These are phyloP conservation scores for Tamias sibiricus DNA, from an alignment of 2,113 vertebrate species.

Conservation along the genomic window DNA sequence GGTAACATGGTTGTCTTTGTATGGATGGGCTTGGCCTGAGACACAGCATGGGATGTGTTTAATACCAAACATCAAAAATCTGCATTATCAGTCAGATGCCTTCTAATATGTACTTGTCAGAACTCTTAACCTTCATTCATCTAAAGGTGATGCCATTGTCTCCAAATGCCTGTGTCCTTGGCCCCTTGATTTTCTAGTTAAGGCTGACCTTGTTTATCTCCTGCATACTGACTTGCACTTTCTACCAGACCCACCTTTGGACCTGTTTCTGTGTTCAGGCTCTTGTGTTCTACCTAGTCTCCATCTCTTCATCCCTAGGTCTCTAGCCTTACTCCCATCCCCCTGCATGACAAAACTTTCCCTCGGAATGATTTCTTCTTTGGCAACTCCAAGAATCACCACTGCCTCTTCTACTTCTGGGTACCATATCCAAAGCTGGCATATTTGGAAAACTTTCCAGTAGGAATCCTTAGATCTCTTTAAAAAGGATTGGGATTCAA, in stretches of 20 bases:
- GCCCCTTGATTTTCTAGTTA: no score
- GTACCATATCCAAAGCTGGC: rapidly evolving
- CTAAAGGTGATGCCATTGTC: neutral
- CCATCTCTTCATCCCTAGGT: no score
- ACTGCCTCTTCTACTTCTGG: neutral
- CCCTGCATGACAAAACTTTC: neutral
- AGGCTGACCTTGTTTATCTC: neutral
- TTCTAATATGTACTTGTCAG: rapidly evolving
- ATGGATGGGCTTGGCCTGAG: neutral
- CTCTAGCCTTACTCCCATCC: no score
- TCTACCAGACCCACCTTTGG: neutral
- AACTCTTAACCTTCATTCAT: neutral
- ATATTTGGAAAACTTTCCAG: neutral
- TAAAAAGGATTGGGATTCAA: neutral
- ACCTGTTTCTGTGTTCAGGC: neutral
- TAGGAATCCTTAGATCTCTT: rapidly evolving
- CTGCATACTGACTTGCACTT: no score
- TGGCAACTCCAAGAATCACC: neutral
- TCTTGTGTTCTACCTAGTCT: neutral
- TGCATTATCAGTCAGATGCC: no score
- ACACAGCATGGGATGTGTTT: neutral
- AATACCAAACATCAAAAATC: neutral
- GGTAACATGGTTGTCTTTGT: neutral
- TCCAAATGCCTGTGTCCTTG: neutral
- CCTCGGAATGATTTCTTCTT: neutral